Percentiles rank a stretch among this genome's conserved stretches.
Conservation (phyloP, 2,797 vertebrate genomes). For the Xenops minutus region DNA sequence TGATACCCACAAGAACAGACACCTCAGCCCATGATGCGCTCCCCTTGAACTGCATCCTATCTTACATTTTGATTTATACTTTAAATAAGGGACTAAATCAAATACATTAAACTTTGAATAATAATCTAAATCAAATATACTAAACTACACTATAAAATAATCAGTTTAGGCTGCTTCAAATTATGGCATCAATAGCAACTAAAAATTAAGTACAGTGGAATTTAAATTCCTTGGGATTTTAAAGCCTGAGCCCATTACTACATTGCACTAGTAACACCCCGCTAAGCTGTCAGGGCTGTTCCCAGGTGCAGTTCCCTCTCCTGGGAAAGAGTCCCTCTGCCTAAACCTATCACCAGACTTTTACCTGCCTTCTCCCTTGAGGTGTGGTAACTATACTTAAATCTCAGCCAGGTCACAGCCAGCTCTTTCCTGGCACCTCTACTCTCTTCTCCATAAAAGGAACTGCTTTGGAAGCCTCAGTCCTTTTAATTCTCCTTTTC, state of each 20-base stretch:
- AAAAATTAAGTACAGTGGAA: neutral
- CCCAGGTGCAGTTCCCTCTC: neutral
- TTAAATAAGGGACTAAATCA: neutral
- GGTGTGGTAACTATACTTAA: neutral
- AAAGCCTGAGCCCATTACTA: neutral
- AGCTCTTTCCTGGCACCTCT: neutral
- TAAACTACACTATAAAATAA: neutral
- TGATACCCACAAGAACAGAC: neutral
- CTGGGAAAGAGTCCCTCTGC: neutral
- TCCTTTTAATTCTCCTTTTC: neutral
- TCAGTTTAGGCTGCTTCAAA: neutral
- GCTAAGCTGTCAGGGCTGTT: neutral
- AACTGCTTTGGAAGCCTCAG: neutral
- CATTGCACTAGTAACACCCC: fast-evolving
- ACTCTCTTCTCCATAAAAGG: neutral
- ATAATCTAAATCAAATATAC: neutral
- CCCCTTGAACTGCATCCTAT: neutral
- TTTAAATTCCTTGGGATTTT: neutral
- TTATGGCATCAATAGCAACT: neutral
- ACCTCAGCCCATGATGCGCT: neutral
- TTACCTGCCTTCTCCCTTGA: neutral
- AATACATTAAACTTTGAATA: neutral
- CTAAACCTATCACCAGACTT: neutral
- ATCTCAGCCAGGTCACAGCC: neutral
- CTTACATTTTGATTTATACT: neutral